These are phyloP conservation scores for Mycetomoellerius zeteki DNA, from an alignment of 1,140 invertebrate species.

Conservation along the genomic window DNA sequence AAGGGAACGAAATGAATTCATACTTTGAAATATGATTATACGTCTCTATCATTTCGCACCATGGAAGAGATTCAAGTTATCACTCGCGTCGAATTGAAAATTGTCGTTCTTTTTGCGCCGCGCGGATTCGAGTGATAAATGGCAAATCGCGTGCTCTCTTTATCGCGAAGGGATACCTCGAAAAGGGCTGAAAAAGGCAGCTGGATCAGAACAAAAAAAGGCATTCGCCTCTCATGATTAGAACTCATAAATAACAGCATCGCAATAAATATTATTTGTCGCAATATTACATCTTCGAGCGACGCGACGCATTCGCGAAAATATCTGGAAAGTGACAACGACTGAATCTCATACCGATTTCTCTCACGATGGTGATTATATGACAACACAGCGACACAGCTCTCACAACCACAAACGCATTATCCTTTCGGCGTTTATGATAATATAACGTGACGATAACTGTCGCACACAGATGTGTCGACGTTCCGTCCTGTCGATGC, in stretches of 20 bases:
- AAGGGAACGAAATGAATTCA: neutral
- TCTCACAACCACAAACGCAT: conserved; percentile 24
- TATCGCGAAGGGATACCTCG: neutral
- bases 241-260: conserved; percentile 35
- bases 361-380: neutral
- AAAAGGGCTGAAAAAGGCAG: neutral
- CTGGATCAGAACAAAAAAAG: neutral
- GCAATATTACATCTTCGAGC: conserved; percentile 13
- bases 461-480: conserved; percentile 31
- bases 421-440: conserved; percentile 18
- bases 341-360: neutral
- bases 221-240: neutral
- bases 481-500: neutral
- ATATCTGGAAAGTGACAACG: conserved; percentile 23
- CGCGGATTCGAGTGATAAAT: conserved; percentile 37
- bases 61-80: neutral
- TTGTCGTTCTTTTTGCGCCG: neutral
- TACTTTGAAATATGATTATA: neutral
- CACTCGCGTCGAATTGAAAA: conserved; percentile 19
- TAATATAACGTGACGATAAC: conserved; percentile 58
- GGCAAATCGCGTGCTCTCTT: neutral
- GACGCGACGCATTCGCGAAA: neutral
- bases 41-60: neutral
- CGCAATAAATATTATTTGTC: conserved; percentile 47
- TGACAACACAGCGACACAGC: neutral